Base-by-base conservation (phyloP, 2,113 vertebrate species). In the Heliornis fulica region DNA sequence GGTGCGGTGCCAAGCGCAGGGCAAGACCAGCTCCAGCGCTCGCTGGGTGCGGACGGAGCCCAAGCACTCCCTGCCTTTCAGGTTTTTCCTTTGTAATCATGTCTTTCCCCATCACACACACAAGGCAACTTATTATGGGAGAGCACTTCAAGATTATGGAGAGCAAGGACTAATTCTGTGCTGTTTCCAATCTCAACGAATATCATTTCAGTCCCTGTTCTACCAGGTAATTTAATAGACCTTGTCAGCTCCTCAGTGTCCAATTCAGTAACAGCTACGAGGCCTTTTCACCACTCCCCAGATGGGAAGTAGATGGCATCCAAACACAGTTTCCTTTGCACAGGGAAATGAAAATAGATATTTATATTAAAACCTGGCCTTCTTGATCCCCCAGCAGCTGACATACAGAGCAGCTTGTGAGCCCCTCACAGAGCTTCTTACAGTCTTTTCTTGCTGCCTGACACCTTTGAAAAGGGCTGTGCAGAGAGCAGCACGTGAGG, bases 221-320 rank as follows among this genome's bases (percentile, higher is more conserved):
- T 53, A 48, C 36, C 3, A 4, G 26, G 38, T 85, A 79, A 79
- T 94, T 89, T 77, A 87, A 93, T 63, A 89, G 89, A 96, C 51
- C 75, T 50, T 89, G 72, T 87, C 93, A 82, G 46, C 87, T 94
- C 78, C 84, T 94, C 56, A 14, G 92, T 15, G 66, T 19, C 61
- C 84, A 17, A 29, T 82, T 87, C 70, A 34, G 74, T 43, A 59
- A 63, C 48, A 43, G 46, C 38, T 54, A 41, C 1, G 18, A 59
- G 16, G 64, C 41, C 28, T 43, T 38, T 60, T 50, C 46, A 53
- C 64, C 32, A 26, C 41, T 86, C 50, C 71, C 22, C 31, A 54
- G 45, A 48, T 1, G 41, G 25, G 46, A 90, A 70, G 46, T 2
- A 50, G 46, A 50, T 66, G 56, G 36, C 63, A 84, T 56, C 25